phyloP scores from a whole-genome alignment of 2,797 vertebrate genomes.

The Heliangelus exortis region DNA sequence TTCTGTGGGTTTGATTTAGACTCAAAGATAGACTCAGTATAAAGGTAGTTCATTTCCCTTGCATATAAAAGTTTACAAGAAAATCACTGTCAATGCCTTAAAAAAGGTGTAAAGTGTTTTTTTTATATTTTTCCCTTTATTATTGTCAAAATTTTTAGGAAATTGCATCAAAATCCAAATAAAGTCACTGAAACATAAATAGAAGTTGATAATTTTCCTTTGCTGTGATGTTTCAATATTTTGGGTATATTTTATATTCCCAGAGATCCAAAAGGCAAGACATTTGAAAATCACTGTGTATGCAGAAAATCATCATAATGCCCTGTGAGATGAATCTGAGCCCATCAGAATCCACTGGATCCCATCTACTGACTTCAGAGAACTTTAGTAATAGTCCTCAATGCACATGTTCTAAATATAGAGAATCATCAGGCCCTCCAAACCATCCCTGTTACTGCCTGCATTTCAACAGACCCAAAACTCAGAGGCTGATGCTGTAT shows the following conservation, averaged over 20 bases:
- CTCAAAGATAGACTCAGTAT: neutral
- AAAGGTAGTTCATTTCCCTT: neutral
- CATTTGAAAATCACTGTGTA: neutral
- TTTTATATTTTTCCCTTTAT: neutral
- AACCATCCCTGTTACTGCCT: neutral
- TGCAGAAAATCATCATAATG: conserved; percentile 32
- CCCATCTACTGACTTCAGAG: conserved; percentile 26
- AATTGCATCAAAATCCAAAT: neutral
- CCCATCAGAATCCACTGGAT: conserved; percentile 37
- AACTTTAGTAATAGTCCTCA: neutral
- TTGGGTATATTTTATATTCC: conserved; percentile 30
- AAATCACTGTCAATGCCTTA: neutral
- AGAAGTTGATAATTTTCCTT: neutral
- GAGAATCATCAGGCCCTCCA: conserved; percentile 16
- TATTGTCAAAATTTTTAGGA: neutral
- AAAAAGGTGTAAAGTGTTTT: neutral
- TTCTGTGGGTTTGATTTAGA: neutral
- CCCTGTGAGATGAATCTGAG: conserved; percentile 28
- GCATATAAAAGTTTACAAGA: neutral
- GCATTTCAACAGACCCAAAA: neutral
- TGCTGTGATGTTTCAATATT: neutral
- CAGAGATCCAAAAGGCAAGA: neutral
- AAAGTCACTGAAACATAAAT: neutral
- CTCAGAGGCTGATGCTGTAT: neutral
- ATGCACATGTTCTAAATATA: neutral